phyloP scores from a whole-genome alignment of 2,888 invertebrate genomes.

The Yponomeuta sedellus region DNA sequence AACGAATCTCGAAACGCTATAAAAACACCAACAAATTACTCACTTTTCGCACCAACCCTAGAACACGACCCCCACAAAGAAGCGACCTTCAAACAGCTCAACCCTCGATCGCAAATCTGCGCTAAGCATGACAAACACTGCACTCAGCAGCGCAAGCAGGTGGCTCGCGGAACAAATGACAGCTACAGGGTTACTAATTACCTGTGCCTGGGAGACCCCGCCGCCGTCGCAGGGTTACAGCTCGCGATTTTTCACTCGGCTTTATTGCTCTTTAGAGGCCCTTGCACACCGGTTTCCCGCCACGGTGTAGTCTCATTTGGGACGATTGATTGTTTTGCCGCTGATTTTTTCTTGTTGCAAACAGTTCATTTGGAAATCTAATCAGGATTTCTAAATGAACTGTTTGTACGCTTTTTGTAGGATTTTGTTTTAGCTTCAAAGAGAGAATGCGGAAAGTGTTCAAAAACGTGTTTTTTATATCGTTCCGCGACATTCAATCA shows the following conservation, averaged over 20 bases:
- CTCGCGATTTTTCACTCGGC: slow-evolving; percentile 34
- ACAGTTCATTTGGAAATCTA: too few relatives aligned
- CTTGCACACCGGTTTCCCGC: not conserved
- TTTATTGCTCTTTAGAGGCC: not conserved
- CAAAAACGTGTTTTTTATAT: too few relatives aligned
- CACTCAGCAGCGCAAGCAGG: slow-evolving; percentile 24
- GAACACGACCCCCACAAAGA: not conserved
- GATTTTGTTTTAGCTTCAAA: too few relatives aligned
- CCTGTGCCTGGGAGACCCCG: slow-evolving; percentile 26
- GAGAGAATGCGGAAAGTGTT: too few relatives aligned
- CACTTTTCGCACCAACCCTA: not conserved
- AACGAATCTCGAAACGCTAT: too few relatives aligned
- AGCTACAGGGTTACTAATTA: slow-evolving; percentile 36
- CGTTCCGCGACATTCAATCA: too few relatives aligned
- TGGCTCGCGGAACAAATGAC: slow-evolving; percentile 33
- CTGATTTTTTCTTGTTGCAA: too few relatives aligned
- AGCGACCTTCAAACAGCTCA: not conserved
- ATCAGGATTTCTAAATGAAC: too few relatives aligned
- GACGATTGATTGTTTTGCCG: too few relatives aligned
- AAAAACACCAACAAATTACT: too few relatives aligned
- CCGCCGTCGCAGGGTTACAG: slow-evolving; percentile 46
- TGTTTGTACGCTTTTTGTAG: too few relatives aligned
- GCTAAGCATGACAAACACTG: slow-evolving; percentile 22
- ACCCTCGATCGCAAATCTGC: slow-evolving; percentile 21
- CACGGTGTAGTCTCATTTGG: too few relatives aligned